These are phyloP conservation scores for Albula goreensis DNA, from an alignment of 2,113 vertebrate genomes.

Conservation along the genomic window DNA sequence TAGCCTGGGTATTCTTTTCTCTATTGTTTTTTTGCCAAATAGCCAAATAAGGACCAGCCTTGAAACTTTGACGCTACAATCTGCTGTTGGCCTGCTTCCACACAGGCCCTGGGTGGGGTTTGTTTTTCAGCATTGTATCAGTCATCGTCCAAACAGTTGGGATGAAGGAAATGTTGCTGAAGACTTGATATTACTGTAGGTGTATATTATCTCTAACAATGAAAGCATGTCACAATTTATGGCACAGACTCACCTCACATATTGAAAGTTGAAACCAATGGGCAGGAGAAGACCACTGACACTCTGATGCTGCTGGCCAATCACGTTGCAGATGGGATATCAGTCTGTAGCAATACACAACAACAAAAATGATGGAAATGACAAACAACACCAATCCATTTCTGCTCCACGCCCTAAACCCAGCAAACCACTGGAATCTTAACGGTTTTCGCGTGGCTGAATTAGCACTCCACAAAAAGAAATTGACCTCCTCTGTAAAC, in stretches of 20 bases:
- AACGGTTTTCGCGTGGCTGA: background rate
- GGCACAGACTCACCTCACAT: constrained; percentile 68
- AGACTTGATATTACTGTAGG: background rate
- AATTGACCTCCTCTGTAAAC: background rate
- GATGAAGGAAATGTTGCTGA: background rate
- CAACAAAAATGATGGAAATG: background rate
- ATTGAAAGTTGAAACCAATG: constrained; percentile 80
- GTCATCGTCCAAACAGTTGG: background rate
- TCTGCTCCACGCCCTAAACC: background rate
- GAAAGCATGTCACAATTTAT: background rate
- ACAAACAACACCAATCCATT: background rate
- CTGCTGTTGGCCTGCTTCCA: background rate
- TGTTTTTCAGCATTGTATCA: background rate
- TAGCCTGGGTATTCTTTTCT: no score
- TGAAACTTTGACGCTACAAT: background rate
- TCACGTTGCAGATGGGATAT: constrained; percentile 82
- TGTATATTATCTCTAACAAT: background rate
- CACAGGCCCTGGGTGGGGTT: background rate
- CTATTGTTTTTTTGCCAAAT: background rate
- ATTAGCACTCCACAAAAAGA: background rate
- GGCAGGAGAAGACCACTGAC: constrained; percentile 92
- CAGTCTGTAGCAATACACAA: constrained; percentile 69
- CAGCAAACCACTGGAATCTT: constrained; percentile 7
- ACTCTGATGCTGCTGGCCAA: constrained; percentile 85
- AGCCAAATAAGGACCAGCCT: background rate